A percentile compares a stretch with the other conserved stretches of the same genome.
Evolutionary conservation across 2,113 vertebrate species (phyloP).

Genomic region (Callipepla californica): DNA sequence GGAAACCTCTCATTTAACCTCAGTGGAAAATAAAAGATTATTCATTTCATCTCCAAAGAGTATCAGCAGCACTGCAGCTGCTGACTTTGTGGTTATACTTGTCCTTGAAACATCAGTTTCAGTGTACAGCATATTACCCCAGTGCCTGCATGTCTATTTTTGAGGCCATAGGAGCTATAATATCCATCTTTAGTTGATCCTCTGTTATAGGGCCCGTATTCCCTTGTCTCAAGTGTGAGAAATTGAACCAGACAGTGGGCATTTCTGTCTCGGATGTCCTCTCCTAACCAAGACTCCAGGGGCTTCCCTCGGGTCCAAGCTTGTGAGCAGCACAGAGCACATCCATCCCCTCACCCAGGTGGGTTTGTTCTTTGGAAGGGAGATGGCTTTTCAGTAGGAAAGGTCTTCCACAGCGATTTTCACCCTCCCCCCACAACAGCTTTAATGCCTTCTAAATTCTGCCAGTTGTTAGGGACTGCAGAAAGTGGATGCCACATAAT

Average conservation of each 20-base stretch:
- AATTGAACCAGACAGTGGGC: not conserved
- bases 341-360: not conserved
- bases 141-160: accelerated
- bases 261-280: not conserved
- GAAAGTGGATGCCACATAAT: not conserved
- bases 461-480: not conserved
- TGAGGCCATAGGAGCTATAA: accelerated
- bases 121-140: not conserved
- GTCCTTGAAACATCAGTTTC: not conserved
- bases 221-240: not conserved
- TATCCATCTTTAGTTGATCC: not conserved
- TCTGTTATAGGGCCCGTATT: not conserved
- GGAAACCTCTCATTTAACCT: not conserved
- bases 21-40: not conserved
- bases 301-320: not conserved
- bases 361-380: not conserved
- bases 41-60: not conserved
- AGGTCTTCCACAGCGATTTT: not conserved
- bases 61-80: not conserved
- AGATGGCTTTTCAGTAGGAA: not conserved
- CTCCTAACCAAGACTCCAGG: not conserved
- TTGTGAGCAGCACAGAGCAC: not conserved
- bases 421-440: not conserved
- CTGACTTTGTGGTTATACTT: not conserved
- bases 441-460: not conserved